phyloP scores from a whole-genome alignment of 1,140 invertebrate species.

The Calliopsis andreniformis region DNA sequence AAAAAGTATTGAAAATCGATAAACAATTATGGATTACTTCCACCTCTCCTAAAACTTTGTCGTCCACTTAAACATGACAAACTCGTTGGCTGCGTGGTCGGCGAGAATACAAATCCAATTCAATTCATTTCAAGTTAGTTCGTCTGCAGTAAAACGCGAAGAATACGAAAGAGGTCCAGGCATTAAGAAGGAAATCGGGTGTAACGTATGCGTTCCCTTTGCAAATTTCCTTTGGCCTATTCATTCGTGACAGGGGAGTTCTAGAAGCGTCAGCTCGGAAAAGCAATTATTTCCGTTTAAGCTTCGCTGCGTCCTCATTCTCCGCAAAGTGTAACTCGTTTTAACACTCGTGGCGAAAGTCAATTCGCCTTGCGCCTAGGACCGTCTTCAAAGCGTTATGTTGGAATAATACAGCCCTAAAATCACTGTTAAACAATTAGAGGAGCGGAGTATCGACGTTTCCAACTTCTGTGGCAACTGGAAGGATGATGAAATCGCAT shows the following conservation, averaged over 20 bases:
- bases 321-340: constrained; percentile 42
- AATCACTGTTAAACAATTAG: constrained; percentile 46
- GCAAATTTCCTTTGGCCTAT: constrained; percentile 23
- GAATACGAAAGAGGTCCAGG: neutral
- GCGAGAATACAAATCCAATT: neutral
- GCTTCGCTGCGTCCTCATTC: constrained; percentile 29
- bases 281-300: constrained; percentile 51
- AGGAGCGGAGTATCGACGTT: neutral
- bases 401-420: neutral
- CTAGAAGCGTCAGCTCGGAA: constrained; percentile 37
- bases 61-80: neutral
- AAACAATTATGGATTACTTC: too few relatives aligned
- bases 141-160: neutral
- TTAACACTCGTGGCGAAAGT: constrained; percentile 41
- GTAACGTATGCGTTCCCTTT: constrained; percentile 13
- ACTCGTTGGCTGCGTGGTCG: neutral
- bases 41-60: too few relatives aligned
- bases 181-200: constrained; percentile 16
- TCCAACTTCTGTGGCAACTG: neutral
- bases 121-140: constrained; percentile 12
- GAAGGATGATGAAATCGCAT: neutral
- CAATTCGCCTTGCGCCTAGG: constrained; percentile 58
- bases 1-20: too few relatives aligned
- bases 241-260: constrained; percentile 24
- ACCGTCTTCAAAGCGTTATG: constrained; percentile 44